Conservation (phyloP, 2,113 vertebrate species). For the Coregonus clupeaformis region DNA sequence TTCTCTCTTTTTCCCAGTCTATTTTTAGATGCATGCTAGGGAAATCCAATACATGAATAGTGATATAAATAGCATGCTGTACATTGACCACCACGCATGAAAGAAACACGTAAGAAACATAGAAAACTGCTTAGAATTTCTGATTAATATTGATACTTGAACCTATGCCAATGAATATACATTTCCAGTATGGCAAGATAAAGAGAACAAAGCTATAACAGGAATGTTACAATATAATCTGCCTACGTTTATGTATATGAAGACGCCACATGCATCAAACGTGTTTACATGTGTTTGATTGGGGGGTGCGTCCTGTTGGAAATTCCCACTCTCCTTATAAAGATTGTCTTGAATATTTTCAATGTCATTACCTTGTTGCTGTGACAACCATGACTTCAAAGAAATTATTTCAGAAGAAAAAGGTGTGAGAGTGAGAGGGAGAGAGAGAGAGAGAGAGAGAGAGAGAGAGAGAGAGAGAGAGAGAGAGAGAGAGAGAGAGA, state of each 20-base stretch:
- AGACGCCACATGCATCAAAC: not conserved
- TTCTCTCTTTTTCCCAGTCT: conserved; percentile 31
- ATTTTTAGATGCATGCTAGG: conserved; percentile 60
- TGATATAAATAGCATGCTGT: conserved; percentile 50
- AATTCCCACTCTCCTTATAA: not conserved
- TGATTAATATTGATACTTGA: not conserved
- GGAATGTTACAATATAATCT: not conserved
- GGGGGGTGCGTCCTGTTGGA: not conserved
- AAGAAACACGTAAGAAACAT: not conserved
- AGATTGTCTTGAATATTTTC: conserved; percentile 35
- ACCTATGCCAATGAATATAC: not conserved
- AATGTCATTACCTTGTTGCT: conserved; percentile 36
- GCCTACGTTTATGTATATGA: not conserved
- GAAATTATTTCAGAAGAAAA: conserved; percentile 36
- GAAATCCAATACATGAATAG: conserved; percentile 55
- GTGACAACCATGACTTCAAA: conserved; percentile 50
- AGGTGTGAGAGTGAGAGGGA: not conserved
- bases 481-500: not conserved
- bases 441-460: not conserved
- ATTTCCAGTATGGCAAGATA: not conserved
- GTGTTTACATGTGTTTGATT: not conserved
- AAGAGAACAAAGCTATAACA: not conserved
- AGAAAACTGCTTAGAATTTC: conserved; percentile 12
- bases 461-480: not conserved
- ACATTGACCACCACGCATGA: conserved; percentile 48